Conservation (phyloP, 2,797 vertebrate species). For the Leptatherina wallacei region DNA sequence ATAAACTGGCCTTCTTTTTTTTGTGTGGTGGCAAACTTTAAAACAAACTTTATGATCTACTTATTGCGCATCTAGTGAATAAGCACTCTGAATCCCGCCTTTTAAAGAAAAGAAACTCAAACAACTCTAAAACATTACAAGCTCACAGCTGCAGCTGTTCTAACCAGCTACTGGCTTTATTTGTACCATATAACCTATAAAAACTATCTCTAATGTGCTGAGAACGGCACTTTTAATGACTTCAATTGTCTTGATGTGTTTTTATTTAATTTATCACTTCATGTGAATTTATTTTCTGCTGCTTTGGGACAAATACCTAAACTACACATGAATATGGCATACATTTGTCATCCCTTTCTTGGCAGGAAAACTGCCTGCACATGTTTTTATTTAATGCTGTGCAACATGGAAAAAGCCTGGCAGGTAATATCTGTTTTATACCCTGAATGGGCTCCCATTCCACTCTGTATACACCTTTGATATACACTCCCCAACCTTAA, state of each 20-base stretch:
- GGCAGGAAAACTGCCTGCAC: background rate
- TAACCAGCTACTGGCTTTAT: background rate
- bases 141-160: background rate
- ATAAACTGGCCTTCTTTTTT: too few relatives aligned
- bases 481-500: conserved; percentile 36
- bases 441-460: conserved; percentile 25
- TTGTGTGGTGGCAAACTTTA: too few relatives aligned
- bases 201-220: background rate
- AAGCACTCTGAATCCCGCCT: too few relatives aligned
- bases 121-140: background rate
- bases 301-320: background rate
- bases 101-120: background rate
- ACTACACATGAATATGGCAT: background rate
- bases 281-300: background rate
- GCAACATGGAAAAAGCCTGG: background rate
- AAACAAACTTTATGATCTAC: too few relatives aligned
- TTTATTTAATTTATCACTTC: background rate
- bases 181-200: background rate
- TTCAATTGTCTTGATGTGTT: background rate
- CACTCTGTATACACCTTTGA: conserved; percentile 36
- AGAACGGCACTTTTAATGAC: background rate
- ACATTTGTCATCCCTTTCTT: background rate
- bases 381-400: conserved; percentile 6
- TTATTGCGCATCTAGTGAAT: too few relatives aligned
- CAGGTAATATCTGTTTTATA: conserved; percentile 17